These are phyloP conservation scores for Yponomeuta malinellus DNA, from an alignment of 2,888 invertebrate species.

Conservation along the genomic window DNA sequence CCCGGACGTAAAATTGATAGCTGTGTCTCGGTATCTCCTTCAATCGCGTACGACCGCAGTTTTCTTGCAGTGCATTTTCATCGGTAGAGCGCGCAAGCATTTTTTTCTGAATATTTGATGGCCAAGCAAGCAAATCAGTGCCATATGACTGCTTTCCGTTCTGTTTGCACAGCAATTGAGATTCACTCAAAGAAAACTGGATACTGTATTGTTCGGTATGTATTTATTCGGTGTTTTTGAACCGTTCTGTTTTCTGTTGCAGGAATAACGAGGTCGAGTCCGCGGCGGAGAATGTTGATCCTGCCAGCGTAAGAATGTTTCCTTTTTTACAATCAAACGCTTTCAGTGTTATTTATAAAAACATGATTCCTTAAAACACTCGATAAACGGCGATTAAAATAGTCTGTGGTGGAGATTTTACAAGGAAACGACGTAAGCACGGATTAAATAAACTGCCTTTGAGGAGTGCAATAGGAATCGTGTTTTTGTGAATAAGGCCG, in stretches of 20 bases:
- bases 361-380: too few relatives aligned
- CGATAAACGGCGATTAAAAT: too few relatives aligned
- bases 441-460: too few relatives aligned
- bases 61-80: slow-evolving; percentile 46
- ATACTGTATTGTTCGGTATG: background rate
- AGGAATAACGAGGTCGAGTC: slow-evolving; percentile 46
- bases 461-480: too few relatives aligned
- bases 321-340: too few relatives aligned
- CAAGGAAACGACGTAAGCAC: too few relatives aligned
- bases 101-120: slow-evolving; percentile 50
- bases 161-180: background rate
- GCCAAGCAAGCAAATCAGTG: slow-evolving; percentile 39
- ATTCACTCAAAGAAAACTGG: background rate
- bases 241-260: slow-evolving; percentile 32
- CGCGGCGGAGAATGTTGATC: slow-evolving; percentile 3
- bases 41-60: slow-evolving; percentile 18
- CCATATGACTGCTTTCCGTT: background rate
- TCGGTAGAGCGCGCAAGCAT: slow-evolving; percentile 54
- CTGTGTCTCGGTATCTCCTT: slow-evolving; percentile 11
- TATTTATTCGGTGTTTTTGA: background rate
- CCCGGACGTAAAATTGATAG: slow-evolving; percentile 11
- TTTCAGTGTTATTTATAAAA: too few relatives aligned
- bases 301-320: slow-evolving; percentile 16
- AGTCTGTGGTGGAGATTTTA: too few relatives aligned
- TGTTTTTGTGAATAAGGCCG: too few relatives aligned